Base-by-base conservation (phyloP, 2,113 vertebrate species). In the Caracal caracal region DNA sequence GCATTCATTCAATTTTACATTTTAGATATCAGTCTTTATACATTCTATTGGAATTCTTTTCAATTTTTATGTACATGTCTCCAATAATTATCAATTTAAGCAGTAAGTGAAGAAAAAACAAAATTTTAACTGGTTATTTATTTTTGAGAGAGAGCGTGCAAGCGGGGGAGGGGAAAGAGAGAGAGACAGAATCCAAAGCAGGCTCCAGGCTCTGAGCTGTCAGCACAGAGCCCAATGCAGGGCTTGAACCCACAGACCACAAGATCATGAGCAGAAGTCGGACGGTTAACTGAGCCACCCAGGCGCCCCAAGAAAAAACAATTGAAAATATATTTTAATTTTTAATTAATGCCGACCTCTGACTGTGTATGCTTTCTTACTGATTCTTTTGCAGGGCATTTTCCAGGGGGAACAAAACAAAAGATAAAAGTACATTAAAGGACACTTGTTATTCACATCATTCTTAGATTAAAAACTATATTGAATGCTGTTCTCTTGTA, bases 401-500 rank as follows among this genome's bases (percentile, higher is more conserved):
- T 97, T 92, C 71, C 33, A 59, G 65, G 49, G 86, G 5, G 12
- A 24, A 51, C 66, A 83, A 66, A 88, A 12, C 70, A 95, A 90
- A 95, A 83, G 35, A 65, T 87, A 70, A 76, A 95, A 90, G 26
- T 80, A 20, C 68, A 61, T 75, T 97, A 83, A 83, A 79, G 59
- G 65, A 87, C 28, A 79, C 28, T 40, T 86, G 35, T 92, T 92
- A 78, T 83, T 83, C 86, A 87, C 56, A 91, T 95, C 35, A 80
- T 89, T 91, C 43, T 96, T 81, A 37, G 68, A 76, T 92, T 87
- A 85, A 92, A 97, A 95, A 65, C 63, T 80, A 13, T 68, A 95
- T 89, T 93, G 97, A 86, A 84, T 93, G 80, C 61, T 92, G 61
- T 93, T 90, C 73, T 95, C 94, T 96, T 95, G 10, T 76, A 61